Base-by-base conservation (phyloP, 2,888 invertebrate genomes). In the Stenoptilia bipunctidactyla region DNA sequence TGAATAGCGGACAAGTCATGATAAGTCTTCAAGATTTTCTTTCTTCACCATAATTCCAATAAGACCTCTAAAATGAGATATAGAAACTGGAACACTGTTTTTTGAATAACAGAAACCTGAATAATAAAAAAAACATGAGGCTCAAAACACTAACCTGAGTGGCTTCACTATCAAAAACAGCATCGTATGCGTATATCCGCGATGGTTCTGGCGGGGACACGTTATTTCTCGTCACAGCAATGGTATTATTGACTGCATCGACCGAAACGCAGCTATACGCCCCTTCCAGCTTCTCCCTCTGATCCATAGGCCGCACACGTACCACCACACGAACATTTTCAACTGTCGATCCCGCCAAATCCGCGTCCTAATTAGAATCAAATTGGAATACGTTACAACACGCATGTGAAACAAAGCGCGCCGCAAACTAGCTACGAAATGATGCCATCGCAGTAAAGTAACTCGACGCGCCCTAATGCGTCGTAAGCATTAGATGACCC, bases 251-350 rank as follows among this genome's bases (percentile, higher is more conserved):
- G 44, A 91, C 86, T 27, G 88, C 75, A 58, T 94, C 93, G 51
- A 95, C 92, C 27, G 89, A 86, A 0, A 95, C 90, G 45, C 94
- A 90, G 63, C 88, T 88, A 55, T 88, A 86, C 39, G 91, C 88
- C 10, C 89, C 90, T 42, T 89, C 88, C 42, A 89, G 82, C 51
- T 88, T 79, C 84, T 99, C 98, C 53, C 90, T 89, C 61, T 91
- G 90, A 71, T 92, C 97, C 75, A 98, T 87, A 0, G 99, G 99
- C 38, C 99, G 90, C 48, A 97, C 92, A 39, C 99, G 87, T 12
- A 99, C 96, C 42, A 97, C 96, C 38, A 99, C 99, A 38, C 94
- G 90, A 34, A 99, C 98, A 88, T 97, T 98, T 80, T 98, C 98
- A 45, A 91, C 87, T 53, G 91, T 91, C 12, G 89, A 87, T 13